Evolutionary conservation across 2,888 invertebrate species (phyloP).

Genomic region (Torymus tubicola): DNA sequence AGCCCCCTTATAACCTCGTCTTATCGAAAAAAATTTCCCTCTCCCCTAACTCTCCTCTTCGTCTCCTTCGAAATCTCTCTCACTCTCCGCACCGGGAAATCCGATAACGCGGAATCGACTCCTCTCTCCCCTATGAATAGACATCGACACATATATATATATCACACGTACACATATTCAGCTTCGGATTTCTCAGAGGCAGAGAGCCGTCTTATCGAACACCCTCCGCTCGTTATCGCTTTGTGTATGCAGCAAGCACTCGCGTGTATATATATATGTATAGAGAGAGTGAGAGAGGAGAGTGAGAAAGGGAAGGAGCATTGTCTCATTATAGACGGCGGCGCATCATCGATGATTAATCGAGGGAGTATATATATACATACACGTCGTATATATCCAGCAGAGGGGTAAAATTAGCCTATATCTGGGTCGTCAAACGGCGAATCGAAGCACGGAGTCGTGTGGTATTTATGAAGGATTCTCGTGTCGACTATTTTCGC

Average conservation of each 20-base stretch:
- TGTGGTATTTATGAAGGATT: neutral
- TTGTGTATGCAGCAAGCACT: too few species aligned
- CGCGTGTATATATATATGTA: too few species aligned
- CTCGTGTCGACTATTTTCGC: neutral
- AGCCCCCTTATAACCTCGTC: too few species aligned
- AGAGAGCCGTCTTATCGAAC: constrained; percentile 1
- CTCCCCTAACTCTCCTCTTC: too few species aligned
- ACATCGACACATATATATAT: neutral
- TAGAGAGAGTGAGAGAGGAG: too few species aligned
- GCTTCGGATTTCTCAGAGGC: constrained; percentile 24
- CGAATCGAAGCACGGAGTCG: constrained; percentile 13
- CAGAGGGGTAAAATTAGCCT: constrained; percentile 22
- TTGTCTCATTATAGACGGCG: neutral
- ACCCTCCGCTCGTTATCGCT: neutral
- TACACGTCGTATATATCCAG: too few species aligned
- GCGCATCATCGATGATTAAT: neutral
- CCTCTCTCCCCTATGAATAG: constrained; percentile 23
- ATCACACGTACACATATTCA: neutral
- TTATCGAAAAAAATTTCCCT: too few species aligned
- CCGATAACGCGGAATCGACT: constrained; percentile 30
- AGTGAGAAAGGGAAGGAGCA: neutral
- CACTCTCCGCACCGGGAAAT: neutral
- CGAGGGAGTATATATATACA: neutral
- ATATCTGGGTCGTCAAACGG: constrained; percentile 20
- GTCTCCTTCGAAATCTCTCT: neutral